A percentile compares a stretch with the other conserved stretches of the same genome.
These are phyloP conservation scores for Xyrichtys novacula DNA, from an alignment of 2,797 vertebrate species.

Conservation along the genomic window DNA sequence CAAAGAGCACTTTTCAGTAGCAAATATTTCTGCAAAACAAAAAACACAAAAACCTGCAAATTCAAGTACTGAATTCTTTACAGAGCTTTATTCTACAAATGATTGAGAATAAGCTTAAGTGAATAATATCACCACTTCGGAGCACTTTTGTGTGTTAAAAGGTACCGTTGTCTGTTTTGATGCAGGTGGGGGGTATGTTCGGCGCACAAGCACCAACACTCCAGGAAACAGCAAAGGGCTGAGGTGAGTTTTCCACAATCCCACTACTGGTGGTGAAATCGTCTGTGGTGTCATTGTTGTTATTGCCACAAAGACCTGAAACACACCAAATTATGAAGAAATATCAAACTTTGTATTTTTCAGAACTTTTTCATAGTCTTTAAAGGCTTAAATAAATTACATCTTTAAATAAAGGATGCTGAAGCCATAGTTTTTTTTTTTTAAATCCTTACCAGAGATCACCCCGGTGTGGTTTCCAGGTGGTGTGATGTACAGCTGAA, in stretches of 20 bases:
- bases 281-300: conserved; percentile 84
- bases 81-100: too few species aligned
- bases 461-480: conserved; percentile 24
- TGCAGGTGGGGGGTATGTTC: conserved; percentile 70
- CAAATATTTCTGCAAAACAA: conserved; percentile 78
- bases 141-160: background rate
- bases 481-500: conserved; percentile 78
- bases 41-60: background rate
- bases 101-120: background rate
- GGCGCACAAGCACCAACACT: conserved; percentile 47
- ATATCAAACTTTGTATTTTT: background rate
- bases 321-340: background rate
- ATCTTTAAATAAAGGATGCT: too few species aligned
- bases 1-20: conserved; percentile 66
- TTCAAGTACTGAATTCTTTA: too few species aligned
- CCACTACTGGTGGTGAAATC: conserved; percentile 86
- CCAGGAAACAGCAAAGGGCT: conserved; percentile 85
- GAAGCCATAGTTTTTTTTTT: too few species aligned
- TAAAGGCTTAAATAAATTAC: too few species aligned
- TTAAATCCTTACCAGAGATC: conserved; percentile 69
- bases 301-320: conserved; percentile 88
- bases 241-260: conserved; percentile 83
- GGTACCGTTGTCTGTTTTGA: conserved; percentile 82
- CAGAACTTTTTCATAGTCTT: too few species aligned
- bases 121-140: background rate